Percentiles rank a stretch among this genome's conserved stretches.
These are phyloP conservation scores for Pelmatolapia mariae DNA, from an alignment of 2,113 vertebrate genomes.

Conservation along the genomic window DNA sequence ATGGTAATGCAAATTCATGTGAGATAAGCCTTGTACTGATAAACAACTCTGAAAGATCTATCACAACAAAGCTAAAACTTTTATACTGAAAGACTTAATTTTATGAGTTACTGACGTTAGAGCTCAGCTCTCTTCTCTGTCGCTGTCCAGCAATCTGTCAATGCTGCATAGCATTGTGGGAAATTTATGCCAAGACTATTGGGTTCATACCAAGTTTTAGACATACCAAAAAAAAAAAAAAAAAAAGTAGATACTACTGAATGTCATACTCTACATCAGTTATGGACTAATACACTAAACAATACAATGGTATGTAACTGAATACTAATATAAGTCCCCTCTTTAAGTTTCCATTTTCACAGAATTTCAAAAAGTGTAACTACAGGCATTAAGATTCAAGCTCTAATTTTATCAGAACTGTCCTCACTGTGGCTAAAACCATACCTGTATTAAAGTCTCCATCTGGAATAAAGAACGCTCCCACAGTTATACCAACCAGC, in stretches of 20 bases:
- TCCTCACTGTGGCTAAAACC: not conserved
- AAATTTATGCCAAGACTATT: not conserved
- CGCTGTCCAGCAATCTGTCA: not conserved
- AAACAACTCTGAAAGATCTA: not conserved
- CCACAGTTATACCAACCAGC: slow-evolving; percentile 84
- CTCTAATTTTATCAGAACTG: not conserved
- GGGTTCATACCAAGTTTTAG: not conserved
- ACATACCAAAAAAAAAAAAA: not conserved
- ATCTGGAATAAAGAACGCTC: slow-evolving; percentile 90
- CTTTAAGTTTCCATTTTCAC: not conserved
- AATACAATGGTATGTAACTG: not conserved
- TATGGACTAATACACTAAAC: not conserved
- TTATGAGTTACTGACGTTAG: not conserved
- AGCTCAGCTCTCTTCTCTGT: not conserved
- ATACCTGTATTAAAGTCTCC: slow-evolving; percentile 81
- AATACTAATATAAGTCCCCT: not conserved
- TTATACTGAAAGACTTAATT: not conserved
- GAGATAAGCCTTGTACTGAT: not conserved
- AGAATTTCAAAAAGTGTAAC: not conserved
- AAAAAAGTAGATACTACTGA: not conserved
- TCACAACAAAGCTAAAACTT: not conserved
- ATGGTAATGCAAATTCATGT: not conserved
- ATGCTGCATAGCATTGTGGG: not conserved
- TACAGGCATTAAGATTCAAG: fast-evolving
- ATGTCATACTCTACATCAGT: not conserved